A percentile compares a stretch with the other conserved stretches of the same genome.
Conservation (phyloP, 2,888 invertebrate genomes). For the Lycocerus yunnanus region DNA sequence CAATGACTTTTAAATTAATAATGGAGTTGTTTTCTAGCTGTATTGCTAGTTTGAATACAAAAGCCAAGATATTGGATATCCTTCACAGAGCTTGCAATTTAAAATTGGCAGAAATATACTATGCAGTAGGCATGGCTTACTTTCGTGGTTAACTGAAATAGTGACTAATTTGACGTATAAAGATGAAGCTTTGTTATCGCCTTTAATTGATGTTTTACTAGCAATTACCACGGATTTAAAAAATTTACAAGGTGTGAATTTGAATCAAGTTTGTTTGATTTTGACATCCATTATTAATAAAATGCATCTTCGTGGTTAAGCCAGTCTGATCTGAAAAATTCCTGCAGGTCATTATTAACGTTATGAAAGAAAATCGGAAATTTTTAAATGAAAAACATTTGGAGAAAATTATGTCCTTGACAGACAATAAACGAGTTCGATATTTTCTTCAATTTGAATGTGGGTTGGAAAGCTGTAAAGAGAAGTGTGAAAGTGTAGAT, state of each 20-base stretch:
- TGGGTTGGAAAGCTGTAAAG: constrained; percentile 36
- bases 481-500: background rate
- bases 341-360: constrained; percentile 24
- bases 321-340: constrained; percentile 29
- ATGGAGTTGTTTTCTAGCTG: constrained; percentile 70
- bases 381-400: constrained; percentile 30
- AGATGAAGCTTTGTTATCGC: constrained; percentile 7
- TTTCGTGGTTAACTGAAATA: constrained; percentile 68
- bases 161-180: constrained; percentile 32
- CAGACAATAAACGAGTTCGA: constrained; percentile 48
- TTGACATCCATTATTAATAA: constrained; percentile 25
- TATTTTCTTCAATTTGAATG: constrained; percentile 50
- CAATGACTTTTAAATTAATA: constrained; percentile 77
- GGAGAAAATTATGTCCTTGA: constrained; percentile 39
- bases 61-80: constrained; percentile 69
- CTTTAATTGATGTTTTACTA: constrained; percentile 16
- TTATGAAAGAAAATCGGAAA: constrained; percentile 10
- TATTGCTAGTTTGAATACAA: constrained; percentile 65
- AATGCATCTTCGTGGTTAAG: constrained; percentile 4
- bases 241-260: constrained; percentile 2
- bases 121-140: constrained; percentile 68
- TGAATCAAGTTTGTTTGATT: constrained; percentile 18
- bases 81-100: constrained; percentile 67
- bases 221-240: background rate
- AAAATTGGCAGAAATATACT: constrained; percentile 67